Conservation (phyloP, 2,888 invertebrate species). For the Thysanoteuthis rhombus region DNA sequence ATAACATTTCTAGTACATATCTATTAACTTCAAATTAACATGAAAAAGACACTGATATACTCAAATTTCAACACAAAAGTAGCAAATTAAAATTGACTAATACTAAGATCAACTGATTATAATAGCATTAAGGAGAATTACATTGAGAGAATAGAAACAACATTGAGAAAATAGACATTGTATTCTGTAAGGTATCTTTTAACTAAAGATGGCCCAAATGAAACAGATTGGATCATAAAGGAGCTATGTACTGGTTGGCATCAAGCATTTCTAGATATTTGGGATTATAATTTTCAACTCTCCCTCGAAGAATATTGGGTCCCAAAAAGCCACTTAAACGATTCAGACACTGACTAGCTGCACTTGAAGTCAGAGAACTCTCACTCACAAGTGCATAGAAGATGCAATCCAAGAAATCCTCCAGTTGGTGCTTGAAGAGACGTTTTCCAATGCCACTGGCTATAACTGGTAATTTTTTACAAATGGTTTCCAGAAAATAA, state of each 20-base stretch:
- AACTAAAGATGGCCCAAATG: not conserved
- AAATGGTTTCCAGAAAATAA: conserved; percentile 70
- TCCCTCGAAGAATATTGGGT: conserved; percentile 70
- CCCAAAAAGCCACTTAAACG: conserved; percentile 69
- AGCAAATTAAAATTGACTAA: too few relatives aligned
- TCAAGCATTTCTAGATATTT: conserved; percentile 64
- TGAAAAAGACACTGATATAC: too few relatives aligned
- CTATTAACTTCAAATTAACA: too few relatives aligned
- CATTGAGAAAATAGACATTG: too few relatives aligned
- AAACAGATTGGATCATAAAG: conserved; percentile 45
- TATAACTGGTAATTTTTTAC: conserved; percentile 70
- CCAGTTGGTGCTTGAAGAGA: conserved; percentile 70
- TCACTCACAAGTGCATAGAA: conserved; percentile 72
- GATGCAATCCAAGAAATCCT: conserved; percentile 70
- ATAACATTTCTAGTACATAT: too few relatives aligned
- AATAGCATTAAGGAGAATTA: too few relatives aligned
- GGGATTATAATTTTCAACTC: conserved; percentile 70
- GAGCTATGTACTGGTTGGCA: conserved; percentile 61
- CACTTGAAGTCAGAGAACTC: conserved; percentile 70
- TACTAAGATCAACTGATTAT: too few relatives aligned
- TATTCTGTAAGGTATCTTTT: too few relatives aligned
- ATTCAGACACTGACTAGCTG: conserved; percentile 70
- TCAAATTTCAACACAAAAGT: too few relatives aligned
- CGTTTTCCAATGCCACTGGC: conserved; percentile 70
- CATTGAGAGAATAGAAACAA: too few relatives aligned